Evolutionary conservation across 1,140 invertebrate species (phyloP).

Genomic region (Papilio helenus): DNA sequence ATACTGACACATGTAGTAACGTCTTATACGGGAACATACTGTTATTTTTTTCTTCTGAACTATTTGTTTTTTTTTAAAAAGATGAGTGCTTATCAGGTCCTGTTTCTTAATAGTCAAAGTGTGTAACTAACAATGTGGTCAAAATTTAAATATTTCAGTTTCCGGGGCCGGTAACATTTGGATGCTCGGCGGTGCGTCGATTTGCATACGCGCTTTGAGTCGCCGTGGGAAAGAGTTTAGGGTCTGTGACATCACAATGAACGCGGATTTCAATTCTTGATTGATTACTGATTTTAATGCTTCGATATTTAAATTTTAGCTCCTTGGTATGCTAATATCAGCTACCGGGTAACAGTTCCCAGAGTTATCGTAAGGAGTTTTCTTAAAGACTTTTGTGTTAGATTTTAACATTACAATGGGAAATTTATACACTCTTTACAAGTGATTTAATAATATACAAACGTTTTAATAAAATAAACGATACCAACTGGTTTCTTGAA

Average conservation of each 20-base stretch:
- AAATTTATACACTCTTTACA: neutral
- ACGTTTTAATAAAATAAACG: neutral
- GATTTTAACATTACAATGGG: conserved; percentile 7
- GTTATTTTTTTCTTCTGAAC: neutral
- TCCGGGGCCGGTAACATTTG: conserved; percentile 55
- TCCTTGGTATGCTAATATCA: conserved; percentile 36
- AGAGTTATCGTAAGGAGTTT: neutral
- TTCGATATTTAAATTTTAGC: conserved; percentile 48
- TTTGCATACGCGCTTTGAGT: conserved; percentile 61
- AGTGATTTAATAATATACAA: neutral
- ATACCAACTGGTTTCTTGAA: neutral
- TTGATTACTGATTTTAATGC: conserved; percentile 55
- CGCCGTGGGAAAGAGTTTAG: conserved; percentile 60
- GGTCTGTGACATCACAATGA: conserved; percentile 50
- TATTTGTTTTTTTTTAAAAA: too few species aligned
- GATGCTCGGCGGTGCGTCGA: conserved; percentile 46
- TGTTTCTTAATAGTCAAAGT: conserved; percentile 35
- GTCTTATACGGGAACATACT: neutral
- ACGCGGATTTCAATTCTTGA: conserved; percentile 49
- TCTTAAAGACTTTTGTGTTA: neutral
- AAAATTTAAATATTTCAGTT: conserved; percentile 64
- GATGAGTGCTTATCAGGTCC: neutral
- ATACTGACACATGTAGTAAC: neutral
- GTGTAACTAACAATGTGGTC: conserved; percentile 50
- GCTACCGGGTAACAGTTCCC: conserved; percentile 1